These are phyloP conservation scores for Rhinoptilus africanus DNA, from an alignment of 2,113 vertebrate species.

Conservation along the genomic window DNA sequence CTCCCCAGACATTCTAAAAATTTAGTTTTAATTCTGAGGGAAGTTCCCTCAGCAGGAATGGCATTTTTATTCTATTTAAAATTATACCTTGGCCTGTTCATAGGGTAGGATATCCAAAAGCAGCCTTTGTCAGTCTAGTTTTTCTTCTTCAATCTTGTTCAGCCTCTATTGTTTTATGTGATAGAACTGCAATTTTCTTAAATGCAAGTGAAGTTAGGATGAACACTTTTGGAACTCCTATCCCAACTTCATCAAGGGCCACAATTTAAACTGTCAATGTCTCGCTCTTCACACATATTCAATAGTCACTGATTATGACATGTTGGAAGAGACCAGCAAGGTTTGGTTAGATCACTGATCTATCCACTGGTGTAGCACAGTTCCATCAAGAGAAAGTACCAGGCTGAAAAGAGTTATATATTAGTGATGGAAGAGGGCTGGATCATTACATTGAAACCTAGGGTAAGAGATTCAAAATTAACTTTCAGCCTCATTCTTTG, in stretches of 20 bases:
- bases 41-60: neutral
- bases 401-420: neutral
- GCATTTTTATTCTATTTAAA: neutral
- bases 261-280: neutral
- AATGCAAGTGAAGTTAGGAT: neutral
- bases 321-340: neutral
- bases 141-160: neutral
- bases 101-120: neutral
- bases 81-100: neutral
- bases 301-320: neutral
- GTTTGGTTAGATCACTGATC: neutral
- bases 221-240: neutral
- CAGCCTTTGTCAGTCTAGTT: neutral
- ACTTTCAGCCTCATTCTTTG: neutral
- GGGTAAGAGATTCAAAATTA: neutral
- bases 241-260: neutral
- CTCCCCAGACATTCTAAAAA: neutral
- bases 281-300: neutral
- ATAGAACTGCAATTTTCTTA: neutral
- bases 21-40: neutral
- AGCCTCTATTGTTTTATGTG: neutral
- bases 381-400: neutral
- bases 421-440: neutral
- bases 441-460: neutral
- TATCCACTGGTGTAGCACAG: neutral